Evolutionary conservation across 2,888 invertebrate genomes (phyloP), one percentile per base, ranked within the genome.

Genomic region (Magallana nippona): DNA sequence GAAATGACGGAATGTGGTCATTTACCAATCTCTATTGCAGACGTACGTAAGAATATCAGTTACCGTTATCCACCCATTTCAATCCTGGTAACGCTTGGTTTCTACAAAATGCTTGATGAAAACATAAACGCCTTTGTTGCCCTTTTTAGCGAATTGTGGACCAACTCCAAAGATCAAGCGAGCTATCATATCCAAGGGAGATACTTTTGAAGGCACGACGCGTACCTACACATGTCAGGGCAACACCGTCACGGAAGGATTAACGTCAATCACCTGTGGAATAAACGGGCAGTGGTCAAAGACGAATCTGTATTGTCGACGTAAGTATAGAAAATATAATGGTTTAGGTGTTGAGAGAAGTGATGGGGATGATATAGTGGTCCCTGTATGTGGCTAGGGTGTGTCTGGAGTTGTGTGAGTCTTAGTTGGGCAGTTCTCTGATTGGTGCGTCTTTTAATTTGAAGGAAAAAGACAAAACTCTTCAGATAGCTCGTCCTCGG

Each of bases 301-400:
- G 32, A 81, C 81, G 17, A 62, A 81, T 5, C 44, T 81, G 27
- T 81, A 81, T 55, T 81, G 81, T 44, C 27, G 81, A 62, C 81
- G 81, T 81, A 81, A 81, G 81, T 78, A 78, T 71, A 44, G 44
- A 44, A 44, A 5, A 3, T 8, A 8, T 10, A 10, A 15, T 71
- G 15, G 32, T 27, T 71, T 15, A 71, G 32, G 22, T 13, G 71
- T 15, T 15, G 22, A 71, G 32, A 22, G 32, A 13, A 27, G 71
- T 71, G 44, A 8, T 44, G 44, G 32, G 71, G 22, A 13, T 19
- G 44, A 44, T 44, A 44, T 44, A 44, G n/a, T 10, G 19, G 13
- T 71, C 71, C 27, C 11, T 15, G 27, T 71, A 32, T 32, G 32
- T 71, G 71, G 22, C 22, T 27, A 22, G 22, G 32, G 27, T 27